These are phyloP conservation scores for Chiroxiphia lanceolata DNA, from an alignment of 2,797 vertebrate species.

Conservation along the genomic window DNA sequence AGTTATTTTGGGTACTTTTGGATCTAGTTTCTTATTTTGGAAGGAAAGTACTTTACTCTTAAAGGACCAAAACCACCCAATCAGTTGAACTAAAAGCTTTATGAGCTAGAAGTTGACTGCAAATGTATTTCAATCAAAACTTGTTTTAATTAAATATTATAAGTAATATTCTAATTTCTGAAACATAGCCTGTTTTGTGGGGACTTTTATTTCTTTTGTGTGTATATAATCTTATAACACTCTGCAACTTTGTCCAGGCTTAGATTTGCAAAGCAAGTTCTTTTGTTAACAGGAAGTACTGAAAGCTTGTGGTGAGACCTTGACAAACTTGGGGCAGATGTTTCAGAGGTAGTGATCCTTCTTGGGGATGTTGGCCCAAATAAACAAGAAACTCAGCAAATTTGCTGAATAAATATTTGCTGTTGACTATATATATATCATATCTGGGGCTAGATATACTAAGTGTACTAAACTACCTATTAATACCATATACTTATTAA, in stretches of 20 bases:
- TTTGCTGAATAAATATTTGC: neutral
- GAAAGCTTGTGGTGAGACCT: neutral
- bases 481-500: neutral
- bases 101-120: neutral
- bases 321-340: neutral
- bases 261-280: neutral
- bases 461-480: neutral
- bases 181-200: neutral
- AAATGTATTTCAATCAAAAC: conserved; percentile 22
- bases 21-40: neutral
- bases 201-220: neutral
- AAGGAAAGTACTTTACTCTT: neutral
- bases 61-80: conserved; percentile 1
- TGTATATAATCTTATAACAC: neutral
- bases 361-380: neutral
- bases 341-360: neutral
- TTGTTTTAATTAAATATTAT: conserved; percentile 45
- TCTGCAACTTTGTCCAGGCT: neutral
- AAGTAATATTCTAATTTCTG: neutral
- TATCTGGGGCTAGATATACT: neutral
- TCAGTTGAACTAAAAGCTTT: neutral
- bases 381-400: neutral
- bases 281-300: neutral
- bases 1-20: neutral
- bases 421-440: neutral